Conservation (phyloP, 2,113 vertebrate species). For the Brachyhypopomus gauderio region DNA sequence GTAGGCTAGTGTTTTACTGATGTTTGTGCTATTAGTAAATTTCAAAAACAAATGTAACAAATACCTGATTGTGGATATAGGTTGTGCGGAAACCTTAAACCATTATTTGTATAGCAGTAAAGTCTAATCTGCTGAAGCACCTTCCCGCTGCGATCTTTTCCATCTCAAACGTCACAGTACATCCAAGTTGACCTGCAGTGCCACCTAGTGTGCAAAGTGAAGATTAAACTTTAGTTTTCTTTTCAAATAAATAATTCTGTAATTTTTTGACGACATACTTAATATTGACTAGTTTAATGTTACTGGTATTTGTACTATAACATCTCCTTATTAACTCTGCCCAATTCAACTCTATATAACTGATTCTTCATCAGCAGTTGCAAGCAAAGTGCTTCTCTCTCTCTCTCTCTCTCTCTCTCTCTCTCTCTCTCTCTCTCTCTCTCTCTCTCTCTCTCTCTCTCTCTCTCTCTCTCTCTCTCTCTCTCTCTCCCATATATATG, state of each 20-base stretch:
- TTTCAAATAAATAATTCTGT: neutral
- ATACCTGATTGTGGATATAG: neutral
- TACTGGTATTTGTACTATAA: neutral
- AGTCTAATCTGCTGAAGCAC: neutral
- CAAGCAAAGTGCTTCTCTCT: no score
- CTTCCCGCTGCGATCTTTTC: neutral
- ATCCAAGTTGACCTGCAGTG: conserved; percentile 39
- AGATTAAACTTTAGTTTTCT: neutral
- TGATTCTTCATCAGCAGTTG: neutral
- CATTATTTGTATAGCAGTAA: neutral
- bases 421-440: no score
- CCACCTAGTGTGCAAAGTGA: conserved; percentile 61
- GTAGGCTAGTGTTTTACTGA: neutral
- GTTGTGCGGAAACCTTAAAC: neutral
- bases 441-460: no score
- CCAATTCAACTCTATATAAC: neutral
- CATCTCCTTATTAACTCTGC: neutral
- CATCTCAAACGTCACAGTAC: neutral
- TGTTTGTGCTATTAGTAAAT: neutral
- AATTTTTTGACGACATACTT: neutral
- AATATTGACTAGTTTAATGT: neutral
- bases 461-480: no score
- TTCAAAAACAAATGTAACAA: neutral
- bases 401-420: no score
- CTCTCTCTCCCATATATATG: no score